A percentile compares a stretch with the other conserved stretches of the same genome.
These are phyloP conservation scores for Steinernema scapterisci DNA, from an alignment of 2,888 invertebrate genomes.

Conservation along the genomic window DNA sequence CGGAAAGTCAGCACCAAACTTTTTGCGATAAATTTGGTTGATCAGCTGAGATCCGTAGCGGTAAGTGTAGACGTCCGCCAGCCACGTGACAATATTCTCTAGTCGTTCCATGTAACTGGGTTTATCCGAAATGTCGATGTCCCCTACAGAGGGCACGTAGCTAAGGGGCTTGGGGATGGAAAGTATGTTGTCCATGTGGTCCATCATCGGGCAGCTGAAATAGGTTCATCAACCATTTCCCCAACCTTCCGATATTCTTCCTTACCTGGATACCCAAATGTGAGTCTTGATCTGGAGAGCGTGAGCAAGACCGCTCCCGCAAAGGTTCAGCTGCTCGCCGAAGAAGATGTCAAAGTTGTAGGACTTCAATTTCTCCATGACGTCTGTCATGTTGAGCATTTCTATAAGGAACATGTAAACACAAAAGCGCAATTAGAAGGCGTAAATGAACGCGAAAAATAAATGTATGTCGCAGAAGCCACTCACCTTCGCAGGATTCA, in stretches of 20 bases:
- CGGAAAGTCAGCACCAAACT: slow-evolving; percentile 20
- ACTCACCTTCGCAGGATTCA: slow-evolving; percentile 9
- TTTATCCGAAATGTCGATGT: slow-evolving; percentile 20
- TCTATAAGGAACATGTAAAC: too few relatives aligned
- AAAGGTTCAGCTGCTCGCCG: slow-evolving; percentile 25
- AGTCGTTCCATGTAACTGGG: neutral
- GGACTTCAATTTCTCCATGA: neutral
- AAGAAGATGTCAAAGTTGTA: slow-evolving; percentile 13
- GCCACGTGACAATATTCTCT: neutral
- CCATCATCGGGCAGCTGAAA: slow-evolving; percentile 11
- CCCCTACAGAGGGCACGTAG: slow-evolving; percentile 14
- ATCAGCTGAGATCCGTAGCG: slow-evolving; percentile 31
- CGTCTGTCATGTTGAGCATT: neutral
- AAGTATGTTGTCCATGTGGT: slow-evolving; percentile 11
- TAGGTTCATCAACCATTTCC: neutral
- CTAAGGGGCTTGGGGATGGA: slow-evolving; percentile 5
- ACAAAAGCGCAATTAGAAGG: too few relatives aligned
- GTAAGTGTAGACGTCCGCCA: neutral
- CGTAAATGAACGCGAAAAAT: too few relatives aligned
- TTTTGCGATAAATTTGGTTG: slow-evolving; percentile 24
- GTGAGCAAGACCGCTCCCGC: neutral
- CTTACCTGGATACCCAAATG: slow-evolving; percentile 15
- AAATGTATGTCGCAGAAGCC: neutral
- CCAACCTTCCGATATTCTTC: too few relatives aligned
- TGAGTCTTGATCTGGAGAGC: slow-evolving; percentile 13